A percentile compares a stretch with the other conserved stretches of the same genome.
Evolutionary conservation across 2,888 invertebrate genomes (phyloP).

Genomic region (Hydraecia micacea): DNA sequence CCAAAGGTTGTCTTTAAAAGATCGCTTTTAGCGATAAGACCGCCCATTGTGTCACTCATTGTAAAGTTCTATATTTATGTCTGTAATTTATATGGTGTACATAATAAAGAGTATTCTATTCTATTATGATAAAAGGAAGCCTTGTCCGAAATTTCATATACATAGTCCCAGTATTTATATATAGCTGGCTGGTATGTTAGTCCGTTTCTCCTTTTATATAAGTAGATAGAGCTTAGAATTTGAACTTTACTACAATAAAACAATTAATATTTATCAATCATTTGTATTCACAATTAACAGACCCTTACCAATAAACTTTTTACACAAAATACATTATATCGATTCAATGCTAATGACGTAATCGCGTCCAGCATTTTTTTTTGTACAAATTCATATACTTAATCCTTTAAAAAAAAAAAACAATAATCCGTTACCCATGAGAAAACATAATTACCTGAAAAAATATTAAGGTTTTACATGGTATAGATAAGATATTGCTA

Average conservation of each 20-base stretch:
- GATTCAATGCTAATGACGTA: conserved; percentile 49
- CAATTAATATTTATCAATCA: conserved; percentile 54
- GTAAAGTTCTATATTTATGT: no score
- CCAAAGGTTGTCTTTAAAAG: no score
- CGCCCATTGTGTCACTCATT: no score
- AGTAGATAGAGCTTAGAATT: not conserved
- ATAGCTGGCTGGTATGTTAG: no score
- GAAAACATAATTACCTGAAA: conserved; percentile 17
- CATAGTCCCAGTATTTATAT: not conserved
- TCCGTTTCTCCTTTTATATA: not conserved
- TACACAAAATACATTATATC: conserved; percentile 70
- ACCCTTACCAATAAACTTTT: conserved; percentile 71
- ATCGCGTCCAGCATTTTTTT: conserved; percentile 41
- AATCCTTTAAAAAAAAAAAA: conserved; percentile 4
- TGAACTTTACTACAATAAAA: conserved; percentile 28
- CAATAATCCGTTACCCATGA: conserved; percentile 29
- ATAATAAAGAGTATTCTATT: no score
- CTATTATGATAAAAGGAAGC: not conserved
- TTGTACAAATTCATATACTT: conserved; percentile 60
- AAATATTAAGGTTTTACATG: not conserved
- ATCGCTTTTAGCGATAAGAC: no score
- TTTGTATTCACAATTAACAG: conserved; percentile 73
- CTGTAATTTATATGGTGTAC: no score
- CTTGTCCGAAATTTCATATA: not conserved
- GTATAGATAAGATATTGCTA: conserved; percentile 4